Percentiles rank a stretch among this genome's conserved stretches.
These are phyloP conservation scores for Mus spretus DNA, from an alignment of 2,797 vertebrate species.

Conservation along the genomic window DNA sequence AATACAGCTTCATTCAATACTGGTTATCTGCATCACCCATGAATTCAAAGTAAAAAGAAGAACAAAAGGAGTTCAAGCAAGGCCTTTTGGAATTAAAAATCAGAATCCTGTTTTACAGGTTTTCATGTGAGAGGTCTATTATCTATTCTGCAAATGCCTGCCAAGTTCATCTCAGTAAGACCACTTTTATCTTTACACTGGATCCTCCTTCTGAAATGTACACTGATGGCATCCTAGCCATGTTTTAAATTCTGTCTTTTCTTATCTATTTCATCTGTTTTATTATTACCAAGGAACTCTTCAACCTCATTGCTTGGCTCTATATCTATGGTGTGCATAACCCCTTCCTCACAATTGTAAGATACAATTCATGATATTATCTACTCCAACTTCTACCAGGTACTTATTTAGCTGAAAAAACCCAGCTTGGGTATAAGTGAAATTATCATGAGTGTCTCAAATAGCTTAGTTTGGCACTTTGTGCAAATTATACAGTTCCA, in stretches of 20 bases:
- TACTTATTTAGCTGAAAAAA: conserved; percentile 33
- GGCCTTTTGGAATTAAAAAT: conserved; percentile 46
- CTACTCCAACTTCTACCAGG: not conserved
- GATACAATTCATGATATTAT: not conserved
- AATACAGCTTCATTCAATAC: not conserved
- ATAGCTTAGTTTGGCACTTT: not conserved
- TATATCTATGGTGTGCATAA: not conserved
- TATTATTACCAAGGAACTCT: conserved; percentile 12
- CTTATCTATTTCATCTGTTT: conserved; percentile 21
- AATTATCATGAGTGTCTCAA: not conserved
- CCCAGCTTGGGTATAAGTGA: not conserved
- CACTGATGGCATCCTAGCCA: not conserved
- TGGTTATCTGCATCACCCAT: not conserved
- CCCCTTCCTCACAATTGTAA: not conserved
- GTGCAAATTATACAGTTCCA: not conserved
- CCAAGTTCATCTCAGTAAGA: not conserved
- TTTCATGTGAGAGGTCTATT: not conserved
- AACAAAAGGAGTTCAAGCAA: not conserved
- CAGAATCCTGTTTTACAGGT: not conserved
- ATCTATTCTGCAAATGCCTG: not conserved
- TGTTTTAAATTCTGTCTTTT: not conserved
- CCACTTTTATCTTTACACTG: conserved; percentile 23
- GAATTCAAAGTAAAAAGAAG: conserved; percentile 10
- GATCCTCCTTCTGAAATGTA: not conserved
- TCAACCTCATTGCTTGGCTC: not conserved